phyloP scores from a whole-genome alignment of 2,888 invertebrate genomes.

The Hydroisotoma schaefferi region DNA sequence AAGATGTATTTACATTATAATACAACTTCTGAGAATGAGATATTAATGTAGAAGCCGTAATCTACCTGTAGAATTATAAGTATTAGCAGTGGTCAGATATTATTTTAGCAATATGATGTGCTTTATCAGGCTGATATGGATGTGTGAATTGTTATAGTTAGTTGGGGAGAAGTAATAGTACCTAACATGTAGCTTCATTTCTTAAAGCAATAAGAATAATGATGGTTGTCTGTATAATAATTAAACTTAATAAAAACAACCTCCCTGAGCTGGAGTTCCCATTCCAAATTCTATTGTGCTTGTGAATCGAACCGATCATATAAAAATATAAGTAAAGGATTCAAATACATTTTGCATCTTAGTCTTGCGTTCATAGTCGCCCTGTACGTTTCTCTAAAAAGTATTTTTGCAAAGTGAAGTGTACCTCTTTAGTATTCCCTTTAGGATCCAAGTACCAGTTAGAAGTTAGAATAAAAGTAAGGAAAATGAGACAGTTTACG shows the following conservation, averaged over 20 bases:
- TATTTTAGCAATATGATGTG: no score
- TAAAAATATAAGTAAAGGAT: background rate
- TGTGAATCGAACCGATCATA: slow-evolving; percentile 3
- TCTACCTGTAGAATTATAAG: no score
- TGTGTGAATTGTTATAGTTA: no score
- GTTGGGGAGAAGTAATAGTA: background rate
- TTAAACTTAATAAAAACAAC: slow-evolving; percentile 1
- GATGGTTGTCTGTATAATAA: background rate
- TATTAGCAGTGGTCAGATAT: no score
- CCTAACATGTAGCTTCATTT: background rate
- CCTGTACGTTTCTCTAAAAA: background rate
- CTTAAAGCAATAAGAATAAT: background rate
- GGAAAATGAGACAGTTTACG: slow-evolving; percentile 19
- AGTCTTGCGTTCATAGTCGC: background rate
- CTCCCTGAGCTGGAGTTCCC: slow-evolving; percentile 14
- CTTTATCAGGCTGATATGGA: no score
- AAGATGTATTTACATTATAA: no score
- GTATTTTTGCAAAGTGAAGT: background rate
- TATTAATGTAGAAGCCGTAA: no score
- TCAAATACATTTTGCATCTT: slow-evolving; percentile 10
- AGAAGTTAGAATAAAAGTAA: no score
- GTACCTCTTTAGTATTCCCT: no score
- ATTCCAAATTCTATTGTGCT: slow-evolving; percentile 1
- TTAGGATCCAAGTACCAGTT: no score
- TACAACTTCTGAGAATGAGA: no score